These are phyloP conservation scores for Orchesellides sinensis DNA, from an alignment of 2,888 invertebrate species.

Conservation along the genomic window DNA sequence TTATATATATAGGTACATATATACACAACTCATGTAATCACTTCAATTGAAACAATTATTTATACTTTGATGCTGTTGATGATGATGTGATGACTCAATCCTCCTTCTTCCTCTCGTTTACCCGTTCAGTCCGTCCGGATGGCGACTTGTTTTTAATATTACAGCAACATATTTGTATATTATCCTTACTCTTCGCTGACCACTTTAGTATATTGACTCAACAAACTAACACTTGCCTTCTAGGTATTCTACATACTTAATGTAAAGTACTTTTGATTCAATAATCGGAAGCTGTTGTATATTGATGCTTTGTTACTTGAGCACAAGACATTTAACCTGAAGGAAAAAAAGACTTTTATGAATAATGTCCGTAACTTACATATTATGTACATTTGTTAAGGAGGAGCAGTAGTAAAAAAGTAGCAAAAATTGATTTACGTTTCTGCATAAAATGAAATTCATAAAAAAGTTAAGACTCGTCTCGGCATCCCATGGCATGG, in stretches of 20 bases:
- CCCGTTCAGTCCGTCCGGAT: conserved; percentile 48
- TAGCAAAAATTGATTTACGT: conserved; percentile 58
- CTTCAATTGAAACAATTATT: conserved; percentile 62
- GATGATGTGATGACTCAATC: conserved; percentile 57
- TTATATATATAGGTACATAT: neutral
- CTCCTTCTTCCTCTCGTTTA: conserved; percentile 38
- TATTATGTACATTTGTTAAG: conserved; percentile 2
- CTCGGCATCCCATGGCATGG: conserved; percentile 20
- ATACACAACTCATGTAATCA: conserved; percentile 44
- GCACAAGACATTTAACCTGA: conserved; percentile 52
- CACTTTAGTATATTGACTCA: conserved; percentile 46
- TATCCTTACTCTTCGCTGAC: conserved; percentile 16
- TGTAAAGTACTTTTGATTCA: neutral
- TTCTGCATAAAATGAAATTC: conserved; percentile 49
- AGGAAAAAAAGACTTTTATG: conserved; percentile 36
- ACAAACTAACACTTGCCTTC: conserved; percentile 32
- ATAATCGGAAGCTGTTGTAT: conserved; percentile 44
- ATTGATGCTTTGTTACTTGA: neutral
- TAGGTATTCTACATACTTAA: conserved; percentile 15
- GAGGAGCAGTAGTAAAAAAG: conserved; percentile 18
- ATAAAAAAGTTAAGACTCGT: neutral
- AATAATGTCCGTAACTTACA: conserved; percentile 30
- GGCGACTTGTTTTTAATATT: conserved; percentile 48
- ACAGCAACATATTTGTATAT: neutral
- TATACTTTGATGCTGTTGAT: conserved; percentile 41